Evolutionary conservation across 2,888 invertebrate species (phyloP), one percentile per base, ranked within the genome.

Genomic region (Cheilosia impressa): DNA sequence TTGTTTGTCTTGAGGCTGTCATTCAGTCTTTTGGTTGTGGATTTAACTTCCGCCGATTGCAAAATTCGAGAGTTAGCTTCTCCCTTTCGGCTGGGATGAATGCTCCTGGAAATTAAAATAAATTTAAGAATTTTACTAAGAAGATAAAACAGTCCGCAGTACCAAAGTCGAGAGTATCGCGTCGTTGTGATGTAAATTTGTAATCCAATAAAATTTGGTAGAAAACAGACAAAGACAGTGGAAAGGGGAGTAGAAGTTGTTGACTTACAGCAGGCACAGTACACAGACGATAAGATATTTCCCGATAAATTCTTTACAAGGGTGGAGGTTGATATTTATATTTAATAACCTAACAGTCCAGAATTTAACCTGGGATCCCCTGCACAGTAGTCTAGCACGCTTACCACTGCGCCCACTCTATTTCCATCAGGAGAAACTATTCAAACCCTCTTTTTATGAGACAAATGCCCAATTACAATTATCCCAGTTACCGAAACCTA

Each of bases 101-200:
- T 55, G 50, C 17, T 0, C 47, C 10, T 31, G n/a, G 41, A 68
- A 78, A 72, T 83, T 83, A 72, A 72, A 83, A 83, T 78, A 83
- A 83, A 78, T 83, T 83, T 78, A 60, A 68, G 58, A 55, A 57
- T 63, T 72, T 79, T 73, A 83, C 62, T 68, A 45, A 50, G 55
- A 63, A 43, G 55, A 58, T 68, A 62, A 73, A 83, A 63, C 69
- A 60, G 4, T 65, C 79, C 62, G 53, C 17, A 38, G 27, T 24
- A 43, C 3, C 7, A 34, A 19, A 9, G 43, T 27, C 55, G 41
- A 13, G 43, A 38, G 38, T 55, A 31, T 34, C 17, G 57, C 38
- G 53, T 13, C 41, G 45, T n/a, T 45, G 38, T 47, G 34, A n/a
- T n/a, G n/a, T n/a, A n/a, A n/a, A n/a, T n/a, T 65, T 65, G 15